A percentile compares a stretch with the other conserved stretches of the same genome.
These are phyloP conservation scores for Scaptomyza polygonia DNA, from an alignment of 2,888 invertebrate species.

Conservation along the genomic window DNA sequence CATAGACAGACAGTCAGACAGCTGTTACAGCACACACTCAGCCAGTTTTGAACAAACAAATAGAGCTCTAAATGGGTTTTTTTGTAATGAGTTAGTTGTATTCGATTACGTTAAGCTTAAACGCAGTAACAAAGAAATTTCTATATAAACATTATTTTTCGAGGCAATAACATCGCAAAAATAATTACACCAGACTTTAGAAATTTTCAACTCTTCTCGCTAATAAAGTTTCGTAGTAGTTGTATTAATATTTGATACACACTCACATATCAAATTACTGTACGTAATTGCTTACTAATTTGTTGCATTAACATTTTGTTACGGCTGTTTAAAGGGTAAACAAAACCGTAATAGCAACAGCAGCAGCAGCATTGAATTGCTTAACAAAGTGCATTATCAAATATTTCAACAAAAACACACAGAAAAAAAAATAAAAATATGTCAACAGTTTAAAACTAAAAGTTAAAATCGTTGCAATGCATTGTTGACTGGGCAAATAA, in stretches of 20 bases:
- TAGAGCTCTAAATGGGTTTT: too few species aligned
- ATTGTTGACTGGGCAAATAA: slow-evolving; percentile 50
- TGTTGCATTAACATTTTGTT: slow-evolving; percentile 24
- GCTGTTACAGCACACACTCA: slow-evolving; percentile 4
- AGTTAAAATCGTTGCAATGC: slow-evolving; percentile 20
- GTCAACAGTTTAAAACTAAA: background rate
- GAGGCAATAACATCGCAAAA: too few species aligned
- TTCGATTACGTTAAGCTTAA: background rate
- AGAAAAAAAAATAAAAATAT: too few species aligned
- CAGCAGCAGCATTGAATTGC: slow-evolving; percentile 32
- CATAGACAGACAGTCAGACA: background rate
- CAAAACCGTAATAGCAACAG: slow-evolving; percentile 13
- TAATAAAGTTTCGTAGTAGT: slow-evolving; percentile 9
- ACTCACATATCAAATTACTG: background rate
- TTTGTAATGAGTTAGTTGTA: background rate
- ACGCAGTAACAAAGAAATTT: background rate
- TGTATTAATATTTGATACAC: background rate
- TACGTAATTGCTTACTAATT: slow-evolving; percentile 8
- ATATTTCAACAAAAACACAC: slow-evolving; percentile 32
- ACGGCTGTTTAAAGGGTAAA: slow-evolving; percentile 30
- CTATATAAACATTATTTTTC: background rate
- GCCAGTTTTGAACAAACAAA: too few species aligned
- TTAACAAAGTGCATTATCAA: slow-evolving; percentile 39
- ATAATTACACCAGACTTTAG: background rate
- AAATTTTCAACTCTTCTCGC: background rate